These are phyloP conservation scores for Chaenocephalus aceratus DNA, from an alignment of 2,113 vertebrate species.

Conservation along the genomic window DNA sequence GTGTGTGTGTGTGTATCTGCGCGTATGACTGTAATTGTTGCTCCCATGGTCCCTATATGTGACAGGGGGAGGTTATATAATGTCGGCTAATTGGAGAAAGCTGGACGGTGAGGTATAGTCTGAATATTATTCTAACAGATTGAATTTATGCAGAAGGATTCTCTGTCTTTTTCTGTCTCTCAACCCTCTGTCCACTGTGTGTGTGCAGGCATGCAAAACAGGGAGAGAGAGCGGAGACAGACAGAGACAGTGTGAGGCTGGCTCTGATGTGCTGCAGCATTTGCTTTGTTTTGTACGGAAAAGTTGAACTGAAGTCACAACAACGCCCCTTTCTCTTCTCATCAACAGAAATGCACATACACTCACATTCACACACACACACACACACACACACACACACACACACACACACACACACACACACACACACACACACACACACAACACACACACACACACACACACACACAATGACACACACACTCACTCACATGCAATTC, in stretches of 20 bases:
- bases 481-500: slow-evolving; percentile 23
- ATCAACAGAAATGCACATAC: slow-evolving; percentile 50
- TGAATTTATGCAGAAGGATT: slow-evolving; percentile 36
- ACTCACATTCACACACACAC: slow-evolving; percentile 25
- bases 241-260: slow-evolving; percentile 70
- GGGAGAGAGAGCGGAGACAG: slow-evolving; percentile 39
- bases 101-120: slow-evolving; percentile 40
- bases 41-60: slow-evolving; percentile 21
- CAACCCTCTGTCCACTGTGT: not conserved
- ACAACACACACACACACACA: not conserved
- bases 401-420: slow-evolving; percentile 13
- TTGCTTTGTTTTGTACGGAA: slow-evolving; percentile 67
- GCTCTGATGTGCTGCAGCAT: slow-evolving; percentile 56
- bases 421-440: slow-evolving; percentile 39
- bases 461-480: not conserved
- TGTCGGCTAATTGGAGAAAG: slow-evolving; percentile 46
- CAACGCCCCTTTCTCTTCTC: slow-evolving; percentile 51
- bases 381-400: slow-evolving; percentile 29
- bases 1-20: too few species aligned
- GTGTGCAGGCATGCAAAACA: not conserved
- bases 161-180: slow-evolving; percentile 21
- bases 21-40: slow-evolving; percentile 15
- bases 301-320: slow-evolving; percentile 73
- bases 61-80: slow-evolving; percentile 49
- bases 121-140: slow-evolving; percentile 45